phyloP scores from a whole-genome alignment of 2,113 vertebrate species.

The Brachyistius frenatus region DNA sequence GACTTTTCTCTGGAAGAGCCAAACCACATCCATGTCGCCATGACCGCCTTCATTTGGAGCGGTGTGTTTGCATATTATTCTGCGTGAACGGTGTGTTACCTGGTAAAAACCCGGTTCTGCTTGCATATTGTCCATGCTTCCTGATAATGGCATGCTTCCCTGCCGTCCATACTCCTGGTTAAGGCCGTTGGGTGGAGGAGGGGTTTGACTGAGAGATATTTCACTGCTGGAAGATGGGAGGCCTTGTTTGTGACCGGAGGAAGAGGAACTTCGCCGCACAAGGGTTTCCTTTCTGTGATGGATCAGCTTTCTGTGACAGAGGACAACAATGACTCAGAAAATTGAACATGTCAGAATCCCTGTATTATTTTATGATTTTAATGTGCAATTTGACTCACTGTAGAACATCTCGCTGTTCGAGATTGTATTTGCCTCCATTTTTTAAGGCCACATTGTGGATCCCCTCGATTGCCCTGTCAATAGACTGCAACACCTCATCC shows the following conservation, averaged over 20 bases:
- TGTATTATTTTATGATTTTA: neutral
- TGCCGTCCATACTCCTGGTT: constrained; percentile 81
- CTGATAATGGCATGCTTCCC: constrained; percentile 88
- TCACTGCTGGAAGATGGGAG: constrained; percentile 91
- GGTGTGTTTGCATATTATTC: neutral
- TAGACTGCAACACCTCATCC: constrained; percentile 96
- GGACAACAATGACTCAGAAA: neutral
- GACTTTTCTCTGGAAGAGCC: too few relatives aligned
- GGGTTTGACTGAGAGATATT: constrained; percentile 88
- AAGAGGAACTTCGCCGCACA: constrained; percentile 88
- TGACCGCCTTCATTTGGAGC: neutral
- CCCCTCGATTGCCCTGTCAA: constrained; percentile 96
- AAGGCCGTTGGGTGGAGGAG: constrained; percentile 80
- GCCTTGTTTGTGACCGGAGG: constrained; percentile 80
- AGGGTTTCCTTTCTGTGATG: constrained; percentile 97
- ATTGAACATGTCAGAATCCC: neutral
- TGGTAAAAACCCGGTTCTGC: constrained; percentile 89
- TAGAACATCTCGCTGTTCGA: constrained; percentile 96
- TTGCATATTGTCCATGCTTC: constrained; percentile 85
- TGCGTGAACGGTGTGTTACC: constrained; percentile 75
- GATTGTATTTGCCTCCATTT: constrained; percentile 96
- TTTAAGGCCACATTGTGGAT: constrained; percentile 97
- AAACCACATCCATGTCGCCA: too few relatives aligned
- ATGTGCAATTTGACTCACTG: constrained; percentile 89
- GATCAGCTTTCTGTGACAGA: constrained; percentile 91